Percentiles rank a stretch among this genome's conserved stretches.
Evolutionary conservation across 1,140 invertebrate genomes (phyloP).

Genomic region (Belonocnema kinseyi): DNA sequence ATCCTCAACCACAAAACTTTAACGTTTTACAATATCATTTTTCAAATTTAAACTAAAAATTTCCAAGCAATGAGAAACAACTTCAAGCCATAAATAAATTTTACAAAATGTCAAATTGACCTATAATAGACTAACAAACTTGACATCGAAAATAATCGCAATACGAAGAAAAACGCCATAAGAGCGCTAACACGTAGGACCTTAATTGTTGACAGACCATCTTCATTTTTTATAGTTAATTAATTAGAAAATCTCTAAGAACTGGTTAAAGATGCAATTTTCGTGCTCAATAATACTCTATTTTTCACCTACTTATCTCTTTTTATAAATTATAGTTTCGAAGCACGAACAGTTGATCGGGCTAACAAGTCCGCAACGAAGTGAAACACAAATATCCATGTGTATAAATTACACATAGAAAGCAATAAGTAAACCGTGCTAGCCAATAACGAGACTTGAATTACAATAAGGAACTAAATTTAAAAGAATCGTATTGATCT

Average conservation of each 20-base stretch:
- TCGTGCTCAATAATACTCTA: conserved; percentile 36
- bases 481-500: not conserved
- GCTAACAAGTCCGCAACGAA: conserved; percentile 29
- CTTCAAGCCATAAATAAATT: no score
- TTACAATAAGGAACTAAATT: not conserved
- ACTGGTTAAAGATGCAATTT: conserved; percentile 21
- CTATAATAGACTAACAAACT: no score
- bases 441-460: conserved; percentile 14
- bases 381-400: conserved; percentile 37
- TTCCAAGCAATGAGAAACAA: no score
- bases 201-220: no score
- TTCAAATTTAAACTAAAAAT: no score
- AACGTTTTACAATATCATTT: no score
- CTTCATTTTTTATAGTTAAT: no score
- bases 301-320: conserved; percentile 35
- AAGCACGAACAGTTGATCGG: conserved; percentile 37
- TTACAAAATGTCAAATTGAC: no score
- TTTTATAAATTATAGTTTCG: conserved; percentile 47
- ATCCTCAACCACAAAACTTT: no score
- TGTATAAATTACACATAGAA: conserved; percentile 39
- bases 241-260: not conserved
- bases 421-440: conserved; percentile 46
- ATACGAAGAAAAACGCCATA: no score
- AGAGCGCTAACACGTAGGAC: no score
- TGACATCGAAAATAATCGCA: no score